Evolutionary conservation across 1,140 invertebrate genomes (phyloP), one percentile per base, ranked within the genome.

Genomic region (Eumaeus atala): DNA sequence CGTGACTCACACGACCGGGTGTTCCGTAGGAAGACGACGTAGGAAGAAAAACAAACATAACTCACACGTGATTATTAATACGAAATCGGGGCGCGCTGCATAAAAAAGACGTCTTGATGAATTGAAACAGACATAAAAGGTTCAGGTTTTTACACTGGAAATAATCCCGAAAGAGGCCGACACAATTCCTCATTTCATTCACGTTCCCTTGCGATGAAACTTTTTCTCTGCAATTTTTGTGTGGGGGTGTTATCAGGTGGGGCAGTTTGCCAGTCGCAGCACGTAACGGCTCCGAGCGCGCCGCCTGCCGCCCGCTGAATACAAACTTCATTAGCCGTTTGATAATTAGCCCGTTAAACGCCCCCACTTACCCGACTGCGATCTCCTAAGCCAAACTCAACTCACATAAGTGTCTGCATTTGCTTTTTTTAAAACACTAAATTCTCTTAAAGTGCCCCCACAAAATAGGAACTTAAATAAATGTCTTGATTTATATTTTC

Each of bases 291-390:
- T 67, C 70, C 72, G 66, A 65, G 64, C 70, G 66, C 60, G 69
- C 67, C 74, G 68, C 54, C 60, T 59, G 72, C 72, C 74, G 72
- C 79, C 72, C 75, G 75, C 70, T 82, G 81, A 84, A 83, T 84
- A 85, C 83, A 88, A 88, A 88, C 84, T 87, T 88, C 86, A 88
- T 88, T 88, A 88, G 86, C 75, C 78, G 82, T 81, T 87, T 85
- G 86, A 87, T 88, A 87, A 88, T 88, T 87, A 88, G 83, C 84
- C 84, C 82, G 84, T 88, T 87, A 87, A 86, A 85, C 77, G 76
- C 76, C 79, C 78, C 82, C 80, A 76, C 74, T 80, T 76, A 75
- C 69, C 67, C 70, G 65, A 59, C 67, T 70, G 70, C 72, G 69
- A 70, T 77, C 74, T 76, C 67, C 70, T 73, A 77, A 77, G 68